Evolutionary conservation across 2,113 vertebrate species (phyloP).

Genomic region (Chaetops frenatus): DNA sequence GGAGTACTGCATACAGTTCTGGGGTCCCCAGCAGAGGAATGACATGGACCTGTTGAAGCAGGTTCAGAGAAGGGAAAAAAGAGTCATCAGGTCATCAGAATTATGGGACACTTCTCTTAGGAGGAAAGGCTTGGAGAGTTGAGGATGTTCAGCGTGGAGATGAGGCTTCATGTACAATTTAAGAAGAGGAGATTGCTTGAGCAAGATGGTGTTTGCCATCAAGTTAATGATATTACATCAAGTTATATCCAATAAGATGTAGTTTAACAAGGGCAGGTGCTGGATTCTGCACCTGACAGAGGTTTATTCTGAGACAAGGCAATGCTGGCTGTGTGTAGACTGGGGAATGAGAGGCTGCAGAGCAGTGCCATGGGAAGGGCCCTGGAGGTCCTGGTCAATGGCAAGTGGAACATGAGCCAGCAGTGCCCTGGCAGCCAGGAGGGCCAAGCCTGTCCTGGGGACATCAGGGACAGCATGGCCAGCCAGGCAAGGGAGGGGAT

Average conservation of each 20-base stretch:
- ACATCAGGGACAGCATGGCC: not conserved
- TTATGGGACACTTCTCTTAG: not conserved
- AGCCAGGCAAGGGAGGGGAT: not conserved
- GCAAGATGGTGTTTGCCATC: not conserved
- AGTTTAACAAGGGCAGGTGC: not conserved
- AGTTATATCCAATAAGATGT: not conserved
- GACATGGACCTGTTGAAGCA: not conserved
- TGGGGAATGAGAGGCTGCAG: not conserved
- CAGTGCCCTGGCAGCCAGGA: not conserved
- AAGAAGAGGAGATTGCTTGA: not conserved
- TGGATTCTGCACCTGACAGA: not conserved
- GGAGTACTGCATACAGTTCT: not conserved
- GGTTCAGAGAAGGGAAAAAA: not conserved
- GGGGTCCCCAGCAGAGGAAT: not conserved
- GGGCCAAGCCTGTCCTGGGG: fast-evolving
- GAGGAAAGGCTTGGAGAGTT: not conserved
- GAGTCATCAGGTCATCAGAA: not conserved
- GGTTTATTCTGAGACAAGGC: too few species aligned
- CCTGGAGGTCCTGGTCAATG: not conserved
- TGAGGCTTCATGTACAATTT: not conserved
- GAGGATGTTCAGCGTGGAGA: not conserved
- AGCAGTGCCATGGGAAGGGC: not conserved
- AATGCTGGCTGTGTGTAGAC: not conserved
- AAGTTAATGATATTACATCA: not conserved
- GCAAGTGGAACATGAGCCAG: not conserved